These are phyloP conservation scores for Scaptomyza polygonia DNA, from an alignment of 2,888 invertebrate genomes.

Conservation along the genomic window DNA sequence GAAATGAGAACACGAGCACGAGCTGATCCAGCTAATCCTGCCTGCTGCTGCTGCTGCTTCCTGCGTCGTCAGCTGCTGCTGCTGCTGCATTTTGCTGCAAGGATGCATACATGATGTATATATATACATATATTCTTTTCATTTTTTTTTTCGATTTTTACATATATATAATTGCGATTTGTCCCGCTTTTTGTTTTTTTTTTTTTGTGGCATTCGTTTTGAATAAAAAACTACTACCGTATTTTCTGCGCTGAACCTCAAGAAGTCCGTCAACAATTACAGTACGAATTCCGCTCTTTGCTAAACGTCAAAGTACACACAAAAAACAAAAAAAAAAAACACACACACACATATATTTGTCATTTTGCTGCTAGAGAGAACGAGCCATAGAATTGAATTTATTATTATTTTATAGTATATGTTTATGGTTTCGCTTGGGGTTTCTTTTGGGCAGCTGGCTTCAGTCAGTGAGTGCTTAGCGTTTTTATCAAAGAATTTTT, in stretches of 20 bases:
- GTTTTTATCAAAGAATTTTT: constrained; percentile 48
- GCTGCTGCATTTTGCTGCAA: constrained; percentile 35
- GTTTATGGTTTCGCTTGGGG: constrained; percentile 23
- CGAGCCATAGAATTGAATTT: constrained; percentile 26
- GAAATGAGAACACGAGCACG: constrained; percentile 23
- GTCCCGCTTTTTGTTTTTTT: constrained; percentile 33
- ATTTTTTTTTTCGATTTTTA: too few relatives aligned
- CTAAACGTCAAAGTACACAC: constrained; percentile 19
- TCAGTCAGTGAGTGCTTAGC: constrained; percentile 45
- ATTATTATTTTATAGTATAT: constrained; percentile 39
- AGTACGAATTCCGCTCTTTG: constrained; percentile 39
- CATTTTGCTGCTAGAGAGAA: background rate
- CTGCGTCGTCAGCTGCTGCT: constrained; percentile 31
- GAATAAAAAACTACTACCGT: constrained; percentile 85
- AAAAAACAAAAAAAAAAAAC: constrained; percentile 12
- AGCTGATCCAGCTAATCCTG: constrained; percentile 30
- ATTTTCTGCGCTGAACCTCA: constrained; percentile 84
- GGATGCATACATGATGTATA: constrained; percentile 24
- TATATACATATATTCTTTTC: background rate
- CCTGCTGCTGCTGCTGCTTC: constrained; percentile 35
- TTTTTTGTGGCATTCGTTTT: constrained; percentile 32
- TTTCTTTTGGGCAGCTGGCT: constrained; percentile 38
- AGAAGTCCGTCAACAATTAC: constrained; percentile 34
- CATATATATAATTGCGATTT: constrained; percentile 23
- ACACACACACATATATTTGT: constrained; percentile 10